These are phyloP conservation scores for Saturnia japonica DNA, from an alignment of 2,888 invertebrate genomes.

Conservation along the genomic window DNA sequence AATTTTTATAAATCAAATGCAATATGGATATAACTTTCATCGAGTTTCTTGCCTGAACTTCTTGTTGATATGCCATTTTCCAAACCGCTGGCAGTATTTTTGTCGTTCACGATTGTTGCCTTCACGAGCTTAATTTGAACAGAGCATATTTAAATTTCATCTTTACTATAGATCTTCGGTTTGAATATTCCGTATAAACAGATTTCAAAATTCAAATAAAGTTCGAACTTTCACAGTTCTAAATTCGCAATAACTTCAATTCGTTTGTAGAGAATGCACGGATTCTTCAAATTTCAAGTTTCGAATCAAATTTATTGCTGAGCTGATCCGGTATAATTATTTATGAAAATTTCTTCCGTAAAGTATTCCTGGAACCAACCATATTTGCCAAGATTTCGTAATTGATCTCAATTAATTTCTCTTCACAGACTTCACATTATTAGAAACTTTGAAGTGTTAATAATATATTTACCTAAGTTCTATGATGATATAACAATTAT, in stretches of 20 bases:
- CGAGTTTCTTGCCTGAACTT: too few species aligned
- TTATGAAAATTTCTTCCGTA: constrained; percentile 11
- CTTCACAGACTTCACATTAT: not conserved
- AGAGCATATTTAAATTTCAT: not conserved
- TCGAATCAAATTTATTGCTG: not conserved
- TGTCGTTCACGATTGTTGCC: not conserved
- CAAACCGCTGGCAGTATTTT: too few species aligned
- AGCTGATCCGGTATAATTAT: constrained; percentile 24
- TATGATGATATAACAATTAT: too few species aligned
- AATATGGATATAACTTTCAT: too few species aligned
- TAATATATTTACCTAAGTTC: not conserved
- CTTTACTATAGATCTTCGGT: not conserved
- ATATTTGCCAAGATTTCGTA: constrained; percentile 8
- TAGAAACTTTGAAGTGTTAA: not conserved
- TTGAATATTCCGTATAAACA: not conserved
- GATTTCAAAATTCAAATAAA: not conserved
- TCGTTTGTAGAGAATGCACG: constrained; percentile 20
- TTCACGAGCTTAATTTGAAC: not conserved
- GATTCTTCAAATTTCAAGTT: not conserved
- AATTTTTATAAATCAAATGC: too few species aligned
- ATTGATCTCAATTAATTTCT: not conserved
- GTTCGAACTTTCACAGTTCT: not conserved
- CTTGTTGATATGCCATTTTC: too few species aligned
- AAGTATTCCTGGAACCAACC: not conserved
- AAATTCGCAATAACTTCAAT: not conserved